Base-by-base conservation (phyloP, 2,888 invertebrate species). In the Pristionchus arcanus region DNA sequence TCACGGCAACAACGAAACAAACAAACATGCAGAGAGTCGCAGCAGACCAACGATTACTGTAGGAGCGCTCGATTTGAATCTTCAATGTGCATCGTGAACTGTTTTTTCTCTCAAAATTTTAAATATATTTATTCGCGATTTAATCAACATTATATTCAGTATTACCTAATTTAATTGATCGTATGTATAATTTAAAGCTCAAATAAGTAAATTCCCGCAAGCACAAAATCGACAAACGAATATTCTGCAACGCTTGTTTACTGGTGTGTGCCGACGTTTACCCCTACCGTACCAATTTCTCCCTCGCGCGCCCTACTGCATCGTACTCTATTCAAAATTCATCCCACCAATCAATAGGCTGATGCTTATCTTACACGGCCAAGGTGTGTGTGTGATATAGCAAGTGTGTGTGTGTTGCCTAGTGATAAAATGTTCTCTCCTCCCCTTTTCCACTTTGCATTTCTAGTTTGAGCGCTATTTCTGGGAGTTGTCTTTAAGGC, bases 311-410 rank as follows among this genome's bases (percentile, higher is more conserved):
- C 63, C 63, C 63, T 63, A 63, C 63, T 63, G 63, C 63, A 63
- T 63, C 63, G 63, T 63, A 63, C 63, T 63, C 25, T 63, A 25
- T 63, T 63, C 63, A 63, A 63, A 63, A 63, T 63, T 63, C 63
- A 63, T 63, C 63, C 11, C 25, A 25, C n/a, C 63, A 63, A 63
- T 63, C 63, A n/a, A 63, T 63, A 63, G n/a, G 63, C 25, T 25
- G 63, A n/a, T 63, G 63, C 63, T 63, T 63, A 63, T 63, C 63
- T 63, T n/a, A 42, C n/a, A n/a, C 7, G 15, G 11, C 63, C 25
- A 21, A 7, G 21, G 63, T 63, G 55, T 55, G 55, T 53, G 49
- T 55, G 63, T n/a, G 63, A 63, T 63, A 63, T 63, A 63, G n/a
- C 9, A 63, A 11, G 63, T 25, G 25, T 55, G 55, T 55, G 55